phyloP scores from a whole-genome alignment of 2,888 invertebrate species.

The Pseudococcus longispinus region DNA sequence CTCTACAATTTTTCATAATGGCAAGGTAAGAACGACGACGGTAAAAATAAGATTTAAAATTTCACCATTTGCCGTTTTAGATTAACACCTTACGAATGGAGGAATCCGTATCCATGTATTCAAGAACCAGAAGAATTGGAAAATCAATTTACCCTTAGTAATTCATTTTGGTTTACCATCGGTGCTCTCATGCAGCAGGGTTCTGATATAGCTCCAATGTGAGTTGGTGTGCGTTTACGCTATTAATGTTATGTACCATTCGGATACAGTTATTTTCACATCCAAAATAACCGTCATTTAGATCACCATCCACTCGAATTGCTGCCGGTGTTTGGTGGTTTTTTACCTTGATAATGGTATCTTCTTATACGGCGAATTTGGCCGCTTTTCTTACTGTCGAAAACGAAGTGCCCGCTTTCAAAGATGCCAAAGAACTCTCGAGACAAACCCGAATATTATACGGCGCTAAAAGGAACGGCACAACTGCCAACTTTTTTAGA shows the following conservation, averaged over 20 bases:
- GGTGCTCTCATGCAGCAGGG: conserved; percentile 73
- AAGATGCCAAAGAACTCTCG: conserved; percentile 83
- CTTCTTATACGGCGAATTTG: conserved; percentile 88
- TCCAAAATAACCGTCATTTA: conserved; percentile 62
- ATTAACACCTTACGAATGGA: conserved; percentile 72
- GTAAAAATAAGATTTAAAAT: neutral
- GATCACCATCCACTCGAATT: conserved; percentile 88
- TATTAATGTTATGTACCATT: neutral
- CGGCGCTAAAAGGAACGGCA: conserved; percentile 83
- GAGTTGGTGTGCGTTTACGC: conserved; percentile 45
- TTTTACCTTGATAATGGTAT: conserved; percentile 81
- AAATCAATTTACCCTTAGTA: conserved; percentile 70
- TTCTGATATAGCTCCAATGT: conserved; percentile 68
- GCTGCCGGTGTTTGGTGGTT: conserved; percentile 87
- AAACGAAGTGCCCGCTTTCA: conserved; percentile 71
- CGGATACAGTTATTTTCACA: no score
- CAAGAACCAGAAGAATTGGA: conserved; percentile 70
- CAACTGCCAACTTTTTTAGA: conserved; percentile 87
- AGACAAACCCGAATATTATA: conserved; percentile 81
- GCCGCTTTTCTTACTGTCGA: conserved; percentile 90
- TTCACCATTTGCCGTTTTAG: neutral
- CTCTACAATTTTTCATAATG: conserved; percentile 70
- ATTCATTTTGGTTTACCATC: conserved; percentile 75
- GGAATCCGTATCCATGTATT: conserved; percentile 70
- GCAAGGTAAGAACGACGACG: conserved; percentile 66